phyloP scores from a whole-genome alignment of 2,797 vertebrate species.

The Buphagus erythrorhynchus region DNA sequence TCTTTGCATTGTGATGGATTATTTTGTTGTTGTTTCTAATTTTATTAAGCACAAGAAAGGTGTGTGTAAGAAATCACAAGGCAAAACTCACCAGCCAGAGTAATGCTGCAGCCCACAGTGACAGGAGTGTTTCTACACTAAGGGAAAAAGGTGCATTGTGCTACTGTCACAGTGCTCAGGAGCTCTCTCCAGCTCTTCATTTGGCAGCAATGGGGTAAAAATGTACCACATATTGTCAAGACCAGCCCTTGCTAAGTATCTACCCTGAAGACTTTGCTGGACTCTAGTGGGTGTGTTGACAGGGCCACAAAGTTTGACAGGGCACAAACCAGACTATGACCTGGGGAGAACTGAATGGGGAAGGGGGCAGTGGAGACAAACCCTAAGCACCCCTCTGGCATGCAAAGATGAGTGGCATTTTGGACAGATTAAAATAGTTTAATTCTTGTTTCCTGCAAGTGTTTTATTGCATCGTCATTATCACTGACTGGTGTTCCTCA shows the following conservation, averaged over 20 bases:
- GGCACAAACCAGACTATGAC: neutral
- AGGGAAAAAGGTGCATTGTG: neutral
- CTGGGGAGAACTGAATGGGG: neutral
- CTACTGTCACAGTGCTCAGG: neutral
- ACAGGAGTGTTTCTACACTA: neutral
- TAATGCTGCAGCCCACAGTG: neutral
- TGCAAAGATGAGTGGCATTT: neutral
- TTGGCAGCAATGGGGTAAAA: neutral
- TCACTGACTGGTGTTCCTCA: neutral
- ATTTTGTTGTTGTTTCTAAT: neutral
- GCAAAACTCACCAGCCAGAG: neutral
- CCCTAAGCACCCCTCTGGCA: neutral
- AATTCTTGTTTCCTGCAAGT: neutral
- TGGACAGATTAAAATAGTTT: neutral
- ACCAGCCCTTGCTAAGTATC: neutral
- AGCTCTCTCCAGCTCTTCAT: neutral
- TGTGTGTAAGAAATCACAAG: neutral
- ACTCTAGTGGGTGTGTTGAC: neutral
- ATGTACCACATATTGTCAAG: neutral
- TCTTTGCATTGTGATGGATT: neutral
- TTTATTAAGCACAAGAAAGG: neutral
- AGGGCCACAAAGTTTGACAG: neutral
- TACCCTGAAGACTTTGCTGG: neutral
- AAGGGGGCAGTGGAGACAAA: neutral
- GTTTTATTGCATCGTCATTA: neutral